Base-by-base conservation (phyloP, 2,888 invertebrate species). In the Tethea ocularis region DNA sequence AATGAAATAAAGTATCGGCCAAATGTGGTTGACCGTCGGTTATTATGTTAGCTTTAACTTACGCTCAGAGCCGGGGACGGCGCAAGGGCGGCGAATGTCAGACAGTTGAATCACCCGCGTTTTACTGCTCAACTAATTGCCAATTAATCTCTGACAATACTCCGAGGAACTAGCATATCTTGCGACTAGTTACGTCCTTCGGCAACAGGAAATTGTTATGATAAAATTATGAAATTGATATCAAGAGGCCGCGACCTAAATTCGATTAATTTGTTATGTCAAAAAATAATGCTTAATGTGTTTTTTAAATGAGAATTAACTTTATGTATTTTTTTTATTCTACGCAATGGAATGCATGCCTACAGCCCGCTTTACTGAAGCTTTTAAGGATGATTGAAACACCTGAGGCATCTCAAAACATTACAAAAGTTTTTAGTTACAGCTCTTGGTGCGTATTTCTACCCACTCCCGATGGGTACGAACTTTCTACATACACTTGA, bases 11-110 rank as follows among this genome's bases (percentile, higher is more conserved):
- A 72, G 70, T 68, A 61, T 68, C 68, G 63, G 58, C 60, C 59
- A 61, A 33, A 62, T 57, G 61, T 58, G 61, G 69, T 63, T 68
- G 62, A 62, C 56, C 64, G 69, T 54, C 36, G 54, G 54, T 54
- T 54, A 33, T 62, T 61, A 61, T 61, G 64, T 63, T 63, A 53
- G 59, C 54, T 57, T 63, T 52, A 60, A 58, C 61, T 60, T 36
- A 51, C 72, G 68, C 75, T 74, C 29, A 58, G 64, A 62, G 61
- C 53, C 51, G 62, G 71, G 70, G 70, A 64, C 78, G 75, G 59
- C 60, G 69, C 86, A 88, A 89, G 89, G 89, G 80, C 89, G 77
- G 60, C 57, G 77, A 89, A 88, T 86, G 89, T 88, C 89, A 89
- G 82, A 78, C 84, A 82, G 87, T 83, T 86, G 84, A 78, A 82